A percentile compares a stretch with the other conserved stretches of the same genome.
phyloP scores from a whole-genome alignment of 2,888 invertebrate species.

The Dicycla oo region DNA sequence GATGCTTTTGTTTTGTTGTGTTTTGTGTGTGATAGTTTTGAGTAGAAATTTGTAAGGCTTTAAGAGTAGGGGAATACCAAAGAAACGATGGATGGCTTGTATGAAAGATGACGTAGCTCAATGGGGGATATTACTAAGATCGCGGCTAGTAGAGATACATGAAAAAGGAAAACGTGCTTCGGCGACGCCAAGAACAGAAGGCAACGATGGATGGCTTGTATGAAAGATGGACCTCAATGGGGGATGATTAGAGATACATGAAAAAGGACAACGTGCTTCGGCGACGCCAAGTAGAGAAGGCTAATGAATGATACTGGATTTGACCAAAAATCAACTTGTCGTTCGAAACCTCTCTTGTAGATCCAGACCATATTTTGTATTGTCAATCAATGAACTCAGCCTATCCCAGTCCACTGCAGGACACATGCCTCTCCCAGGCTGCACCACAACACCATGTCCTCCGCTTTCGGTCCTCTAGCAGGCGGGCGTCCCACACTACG shows the following conservation, averaged over 20 bases:
- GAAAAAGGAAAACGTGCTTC: neutral
- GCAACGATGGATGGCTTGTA: neutral
- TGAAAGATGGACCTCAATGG: neutral
- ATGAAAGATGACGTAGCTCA: neutral
- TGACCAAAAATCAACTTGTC: neutral
- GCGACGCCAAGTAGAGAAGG: neutral
- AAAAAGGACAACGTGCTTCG: neutral
- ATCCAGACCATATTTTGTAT: no score
- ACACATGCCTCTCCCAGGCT: no score
- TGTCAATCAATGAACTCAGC: no score
- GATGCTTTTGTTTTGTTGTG: no score
- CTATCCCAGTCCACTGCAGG: no score
- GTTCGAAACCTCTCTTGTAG: neutral
- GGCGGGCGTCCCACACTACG: no score
- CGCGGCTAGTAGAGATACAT: neutral
- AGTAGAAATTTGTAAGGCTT: no score
- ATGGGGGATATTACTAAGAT: neutral
- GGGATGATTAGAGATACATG: neutral
- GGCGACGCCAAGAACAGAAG: no score
- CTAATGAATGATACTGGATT: neutral
- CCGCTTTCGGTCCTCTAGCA: no score
- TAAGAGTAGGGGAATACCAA: neutral
- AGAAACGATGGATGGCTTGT: neutral
- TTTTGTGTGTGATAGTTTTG: neutral
- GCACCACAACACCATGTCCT: no score